Conservation (phyloP, 2,888 invertebrate genomes). For the Vesta saturnalis region DNA sequence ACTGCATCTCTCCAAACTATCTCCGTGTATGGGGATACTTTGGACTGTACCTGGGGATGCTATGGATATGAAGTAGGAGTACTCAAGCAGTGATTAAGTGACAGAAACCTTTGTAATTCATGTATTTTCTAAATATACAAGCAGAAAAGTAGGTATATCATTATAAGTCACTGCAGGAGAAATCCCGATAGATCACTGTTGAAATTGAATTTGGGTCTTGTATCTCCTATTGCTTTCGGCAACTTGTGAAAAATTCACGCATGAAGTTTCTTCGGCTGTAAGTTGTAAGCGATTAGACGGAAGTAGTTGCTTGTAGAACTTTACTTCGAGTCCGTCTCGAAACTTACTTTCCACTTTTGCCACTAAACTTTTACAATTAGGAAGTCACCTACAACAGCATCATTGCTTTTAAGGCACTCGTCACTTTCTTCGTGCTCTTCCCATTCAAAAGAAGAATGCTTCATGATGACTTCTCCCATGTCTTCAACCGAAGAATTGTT, state of each 20-base stretch:
- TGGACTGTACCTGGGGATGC: neutral
- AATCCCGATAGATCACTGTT: too few species aligned
- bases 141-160: too few species aligned
- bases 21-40: neutral
- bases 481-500: constrained; percentile 10
- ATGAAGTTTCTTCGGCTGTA: too few species aligned
- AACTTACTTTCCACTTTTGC: constrained; percentile 13
- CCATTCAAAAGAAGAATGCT: constrained; percentile 22
- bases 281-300: constrained; percentile 13
- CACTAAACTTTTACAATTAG: constrained; percentile 11
- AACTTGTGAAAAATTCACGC: too few species aligned
- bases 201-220: too few species aligned
- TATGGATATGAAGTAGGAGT: neutral
- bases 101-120: neutral
- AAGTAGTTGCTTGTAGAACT: constrained; percentile 12
- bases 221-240: too few species aligned
- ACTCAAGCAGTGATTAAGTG: neutral
- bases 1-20: too few species aligned
- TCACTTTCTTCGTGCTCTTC: constrained; percentile 2
- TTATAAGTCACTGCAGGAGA: too few species aligned
- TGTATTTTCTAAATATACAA: neutral
- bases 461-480: constrained; percentile 6
- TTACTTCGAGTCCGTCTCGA: constrained; percentile 5
- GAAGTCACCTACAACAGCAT: too few species aligned
- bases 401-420: constrained; percentile 9